Percentiles rank a stretch among this genome's conserved stretches.
Evolutionary conservation across 2,113 vertebrate genomes (phyloP).

Genomic region (Erythrocercus mccallii): DNA sequence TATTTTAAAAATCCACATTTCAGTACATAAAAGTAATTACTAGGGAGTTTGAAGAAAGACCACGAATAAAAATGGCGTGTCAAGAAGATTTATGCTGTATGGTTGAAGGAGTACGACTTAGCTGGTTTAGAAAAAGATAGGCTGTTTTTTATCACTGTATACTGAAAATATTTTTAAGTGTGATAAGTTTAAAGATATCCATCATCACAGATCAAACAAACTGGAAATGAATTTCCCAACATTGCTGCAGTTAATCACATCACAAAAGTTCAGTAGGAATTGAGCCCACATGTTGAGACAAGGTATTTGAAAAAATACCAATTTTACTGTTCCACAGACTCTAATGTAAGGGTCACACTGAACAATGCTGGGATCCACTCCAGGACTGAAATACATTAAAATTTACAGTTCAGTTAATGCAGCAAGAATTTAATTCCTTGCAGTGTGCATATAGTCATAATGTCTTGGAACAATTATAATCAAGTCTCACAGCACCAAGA

Average conservation of each 20-base stretch:
- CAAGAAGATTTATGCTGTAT: background rate
- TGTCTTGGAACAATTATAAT: background rate
- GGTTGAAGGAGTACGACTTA: background rate
- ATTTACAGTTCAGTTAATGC: background rate
- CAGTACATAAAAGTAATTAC: background rate
- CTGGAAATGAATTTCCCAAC: background rate
- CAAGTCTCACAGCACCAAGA: background rate
- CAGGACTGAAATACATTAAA: background rate
- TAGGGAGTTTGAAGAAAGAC: background rate
- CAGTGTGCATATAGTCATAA: background rate
- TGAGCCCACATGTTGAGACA: background rate
- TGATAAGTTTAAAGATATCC: background rate
- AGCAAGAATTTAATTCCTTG: background rate
- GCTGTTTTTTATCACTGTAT: background rate
- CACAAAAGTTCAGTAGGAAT: background rate
- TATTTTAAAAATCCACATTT: background rate
- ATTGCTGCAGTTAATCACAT: background rate
- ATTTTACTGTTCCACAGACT: background rate
- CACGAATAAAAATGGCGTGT: background rate
- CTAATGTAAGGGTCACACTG: background rate
- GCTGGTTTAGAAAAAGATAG: background rate
- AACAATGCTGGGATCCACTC: background rate
- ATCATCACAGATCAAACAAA: background rate
- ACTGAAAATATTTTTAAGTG: background rate
- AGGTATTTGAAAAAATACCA: background rate